Conservation (phyloP, 1,140 invertebrate species). For the Elymnias hypermnestra region DNA sequence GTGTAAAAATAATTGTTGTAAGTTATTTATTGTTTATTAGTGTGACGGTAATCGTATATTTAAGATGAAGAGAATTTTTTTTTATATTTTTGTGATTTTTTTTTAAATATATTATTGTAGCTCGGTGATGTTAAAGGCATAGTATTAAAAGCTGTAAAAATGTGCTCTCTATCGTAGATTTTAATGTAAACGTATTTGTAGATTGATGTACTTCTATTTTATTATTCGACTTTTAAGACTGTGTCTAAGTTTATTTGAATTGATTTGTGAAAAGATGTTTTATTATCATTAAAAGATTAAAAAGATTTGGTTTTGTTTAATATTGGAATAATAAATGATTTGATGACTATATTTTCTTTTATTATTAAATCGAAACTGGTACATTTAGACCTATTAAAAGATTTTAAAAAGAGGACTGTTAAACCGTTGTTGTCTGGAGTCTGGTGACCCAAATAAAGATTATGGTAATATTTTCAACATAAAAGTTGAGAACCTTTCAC, state of each 20-base stretch:
- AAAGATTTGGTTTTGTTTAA: no score
- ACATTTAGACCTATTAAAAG: no score
- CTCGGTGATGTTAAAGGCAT: slow-evolving; percentile 4
- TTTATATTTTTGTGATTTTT: slow-evolving; percentile 14
- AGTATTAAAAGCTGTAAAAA: slow-evolving; percentile 19
- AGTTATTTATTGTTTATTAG: slow-evolving; percentile 42
- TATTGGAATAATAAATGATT: slow-evolving; percentile 4
- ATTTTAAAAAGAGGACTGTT: no score
- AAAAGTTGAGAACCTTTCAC: no score
- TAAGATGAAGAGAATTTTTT: slow-evolving; percentile 7
- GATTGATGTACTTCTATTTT: slow-evolving; percentile 26
- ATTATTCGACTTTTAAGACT: slow-evolving; percentile 26
- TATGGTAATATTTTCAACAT: no score
- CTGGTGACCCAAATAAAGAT: no score
- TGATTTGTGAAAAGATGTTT: no score
- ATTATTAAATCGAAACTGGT: no score
- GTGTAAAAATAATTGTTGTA: slow-evolving; percentile 37
- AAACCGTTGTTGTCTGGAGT: no score
- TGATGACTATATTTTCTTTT: no score
- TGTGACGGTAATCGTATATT: slow-evolving; percentile 16
- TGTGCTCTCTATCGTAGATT: slow-evolving; percentile 13
- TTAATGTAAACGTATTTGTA: slow-evolving; percentile 18
- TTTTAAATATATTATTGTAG: slow-evolving; percentile 9
- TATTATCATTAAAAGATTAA: background rate
- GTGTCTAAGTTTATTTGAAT: slow-evolving; percentile 9